Evolutionary conservation across 2,888 invertebrate genomes (phyloP).

Genomic region (Drosophila meridiana): DNA sequence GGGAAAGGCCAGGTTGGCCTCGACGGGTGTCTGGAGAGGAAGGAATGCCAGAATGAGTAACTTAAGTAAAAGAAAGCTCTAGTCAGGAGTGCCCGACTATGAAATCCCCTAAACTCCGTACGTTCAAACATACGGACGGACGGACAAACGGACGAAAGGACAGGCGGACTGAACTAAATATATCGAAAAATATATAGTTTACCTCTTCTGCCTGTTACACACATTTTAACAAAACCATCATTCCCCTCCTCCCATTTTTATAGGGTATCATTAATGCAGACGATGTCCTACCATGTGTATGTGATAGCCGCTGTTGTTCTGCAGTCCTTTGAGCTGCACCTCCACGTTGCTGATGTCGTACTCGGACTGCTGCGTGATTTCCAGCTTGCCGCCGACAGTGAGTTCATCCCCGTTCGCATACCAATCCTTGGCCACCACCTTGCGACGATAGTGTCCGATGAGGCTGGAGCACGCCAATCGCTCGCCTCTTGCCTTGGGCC

Average conservation of each 20-base stretch:
- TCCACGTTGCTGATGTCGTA: slow-evolving; percentile 93
- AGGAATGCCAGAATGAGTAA: slow-evolving; percentile 8
- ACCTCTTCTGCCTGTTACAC: no score
- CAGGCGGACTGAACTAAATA: no score
- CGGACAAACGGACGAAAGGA: no score
- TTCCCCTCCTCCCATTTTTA: no score
- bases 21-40: slow-evolving; percentile 90
- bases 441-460: slow-evolving; percentile 90
- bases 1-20: slow-evolving; percentile 93
- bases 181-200: no score
- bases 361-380: slow-evolving; percentile 93
- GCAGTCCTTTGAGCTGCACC: slow-evolving; percentile 90
- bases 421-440: slow-evolving; percentile 95
- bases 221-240: no score
- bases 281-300: slow-evolving; percentile 90
- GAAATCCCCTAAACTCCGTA: no score
- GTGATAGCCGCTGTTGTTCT: slow-evolving; percentile 90
- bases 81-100: no score
- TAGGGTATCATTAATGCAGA: no score
- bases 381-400: slow-evolving; percentile 90
- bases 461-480: slow-evolving; percentile 95
- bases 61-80: no score
- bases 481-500: slow-evolving; percentile 94
- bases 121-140: no score
- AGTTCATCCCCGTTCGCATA: slow-evolving; percentile 91